Conservation (phyloP, 2,888 invertebrate species). For the Andrena camellia region DNA sequence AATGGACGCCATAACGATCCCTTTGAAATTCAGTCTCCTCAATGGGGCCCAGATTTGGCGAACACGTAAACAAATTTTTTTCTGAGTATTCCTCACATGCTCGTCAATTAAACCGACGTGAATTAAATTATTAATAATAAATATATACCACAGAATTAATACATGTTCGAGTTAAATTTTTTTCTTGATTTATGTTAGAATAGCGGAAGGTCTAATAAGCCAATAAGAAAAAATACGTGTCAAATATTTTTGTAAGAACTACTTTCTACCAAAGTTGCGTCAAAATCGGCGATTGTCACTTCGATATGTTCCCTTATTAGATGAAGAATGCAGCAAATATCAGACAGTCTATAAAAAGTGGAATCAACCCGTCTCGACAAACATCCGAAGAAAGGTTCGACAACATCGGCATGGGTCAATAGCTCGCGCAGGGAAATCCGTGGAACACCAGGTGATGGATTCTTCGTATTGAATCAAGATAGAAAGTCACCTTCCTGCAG, state of each 20-base stretch:
- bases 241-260: no score
- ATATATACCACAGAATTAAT: no score
- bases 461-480: background rate
- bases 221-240: no score
- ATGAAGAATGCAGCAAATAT: background rate
- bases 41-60: background rate
- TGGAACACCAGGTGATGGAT: background rate
- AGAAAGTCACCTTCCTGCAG: background rate
- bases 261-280: no score
- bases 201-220: no score
- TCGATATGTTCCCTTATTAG: no score
- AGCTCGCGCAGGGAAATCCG: background rate
- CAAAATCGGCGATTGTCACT: no score
- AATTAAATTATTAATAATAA: no score
- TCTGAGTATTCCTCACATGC: background rate
- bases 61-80: slow-evolving; percentile 34
- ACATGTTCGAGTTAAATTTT: no score
- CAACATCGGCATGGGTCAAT: background rate
- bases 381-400: background rate
- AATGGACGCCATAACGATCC: no score
- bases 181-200: no score
- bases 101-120: no score
- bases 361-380: background rate
- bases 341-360: background rate
- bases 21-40: slow-evolving; percentile 36